Base-by-base conservation (phyloP, 2,113 vertebrate genomes). In the Cisticola juncidis region DNA sequence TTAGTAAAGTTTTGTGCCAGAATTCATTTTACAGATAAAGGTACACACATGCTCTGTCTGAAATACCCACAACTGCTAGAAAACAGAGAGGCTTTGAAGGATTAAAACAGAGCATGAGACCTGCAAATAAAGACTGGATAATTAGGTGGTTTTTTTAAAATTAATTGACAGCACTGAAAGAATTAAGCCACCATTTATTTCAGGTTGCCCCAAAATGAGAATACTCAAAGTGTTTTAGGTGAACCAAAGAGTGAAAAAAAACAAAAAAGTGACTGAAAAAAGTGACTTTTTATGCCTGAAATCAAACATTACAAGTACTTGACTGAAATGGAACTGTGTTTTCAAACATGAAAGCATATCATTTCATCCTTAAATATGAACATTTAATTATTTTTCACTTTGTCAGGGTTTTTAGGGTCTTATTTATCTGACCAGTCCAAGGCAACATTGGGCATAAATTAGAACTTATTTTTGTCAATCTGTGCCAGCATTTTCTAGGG, bases 11-110 rank as follows among this genome's bases (percentile, higher is more conserved):
- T 80, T 65, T 54, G 26, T 77, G 58, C 54, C 66, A 90, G 81
- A 91, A 82, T 80, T 82, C 47, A 69, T 94, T 91, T 91, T 81
- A 62, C 17, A 78, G 29, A 47, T 44, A 83, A 87, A 66, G 47
- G 44, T 90, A 47, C 24, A 36, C 5, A 40, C 61, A 54, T 26
- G 33, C 20, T 87, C 50, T 91, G 35, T 51, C 25, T 25, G 17
- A 88, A 77, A 81, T 29, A 70, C 5, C 29, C 17, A 24, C 14
- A 64, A 26, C 24, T 91, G 14, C 62, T 65, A 26, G 21, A 83
- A 90, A 88, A 88, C 26, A 69, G 70, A 86, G 47, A 62, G 33
- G 17, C 26, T 88, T 73, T 86, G 84, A 80, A 90, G 35, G 38
- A 91, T 73, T 94, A 42, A 93, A 95, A 42, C 21, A 80, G 58